Base-by-base conservation (phyloP, 2,113 vertebrate genomes). In the Oxygymnocypris stewartii region DNA sequence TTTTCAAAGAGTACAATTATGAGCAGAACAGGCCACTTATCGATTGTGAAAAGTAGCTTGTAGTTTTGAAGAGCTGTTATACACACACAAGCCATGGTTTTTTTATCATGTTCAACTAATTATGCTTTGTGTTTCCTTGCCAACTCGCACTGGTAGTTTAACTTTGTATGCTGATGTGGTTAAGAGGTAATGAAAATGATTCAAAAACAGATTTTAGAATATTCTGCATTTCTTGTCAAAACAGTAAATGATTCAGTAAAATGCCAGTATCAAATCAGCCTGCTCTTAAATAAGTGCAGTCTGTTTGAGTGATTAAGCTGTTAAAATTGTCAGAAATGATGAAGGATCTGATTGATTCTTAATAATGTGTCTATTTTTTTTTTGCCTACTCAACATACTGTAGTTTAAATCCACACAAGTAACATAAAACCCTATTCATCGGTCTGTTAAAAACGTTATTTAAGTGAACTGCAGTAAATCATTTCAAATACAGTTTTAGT, bases 401-500 rank as follows among this genome's bases (percentile, higher is more conserved):
- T 79, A 57, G 14, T 57, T 77, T 67, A 83, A 51, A 18, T 54
- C 65, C 35, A 65, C 6, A 61, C 12, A 47, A 9, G 37, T 51
- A 10, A 51, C 51, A 71, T 71, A 11, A 71, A 67, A 31, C 80
- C 16, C 1, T 8, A 67, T 54, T 83, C 28, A n/a, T 25, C 0
- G 28, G 81, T 83, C 44, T 35, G 44, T 83, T 83, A 10, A n/a
- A 71, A 71, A 69, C 6, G 18, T 69, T 74, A 54, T 84, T 84
- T 11, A 57, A 71, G 18, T 69, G 31, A 57, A 47, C 65, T 57
- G 49, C 67, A 74, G 31, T 57, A 84, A 74, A 84, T 74, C 3
- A 84, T 57, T 74, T n/a, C 20, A 73, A 84, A 84, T 71, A 51
- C 35, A 74, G 23, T 84, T 74, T 74, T 59, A 57, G 69, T 84